Evolutionary conservation across 2,113 vertebrate species (phyloP).

Genomic region (Sigmodon hispidus): DNA sequence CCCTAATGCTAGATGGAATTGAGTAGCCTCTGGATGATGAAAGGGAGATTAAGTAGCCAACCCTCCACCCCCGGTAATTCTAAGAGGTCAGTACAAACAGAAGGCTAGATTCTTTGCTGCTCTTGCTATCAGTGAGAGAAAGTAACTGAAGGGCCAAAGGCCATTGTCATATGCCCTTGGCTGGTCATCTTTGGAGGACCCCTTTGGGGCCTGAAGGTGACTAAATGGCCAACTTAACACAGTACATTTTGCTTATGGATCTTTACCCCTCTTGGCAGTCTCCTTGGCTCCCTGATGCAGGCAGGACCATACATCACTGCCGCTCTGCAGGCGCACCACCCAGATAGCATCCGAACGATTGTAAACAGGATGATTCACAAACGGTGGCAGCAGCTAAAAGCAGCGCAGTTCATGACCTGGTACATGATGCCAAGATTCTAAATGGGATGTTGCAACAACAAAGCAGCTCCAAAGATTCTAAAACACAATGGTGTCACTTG

Average conservation of each 20-base stretch:
- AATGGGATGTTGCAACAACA: constrained; percentile 60
- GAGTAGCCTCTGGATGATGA: constrained; percentile 47
- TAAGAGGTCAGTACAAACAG: constrained; percentile 42
- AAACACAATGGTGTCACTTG: constrained; percentile 47
- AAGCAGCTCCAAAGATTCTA: constrained; percentile 43
- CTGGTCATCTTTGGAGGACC: not conserved
- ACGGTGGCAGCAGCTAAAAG: constrained; percentile 69
- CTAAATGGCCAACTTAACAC: not conserved
- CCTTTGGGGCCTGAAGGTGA: not conserved
- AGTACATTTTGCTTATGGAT: constrained; percentile 2
- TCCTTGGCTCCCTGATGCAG: not conserved
- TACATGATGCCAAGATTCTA: constrained; percentile 58
- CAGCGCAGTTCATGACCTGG: constrained; percentile 53
- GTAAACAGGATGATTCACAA: constrained; percentile 77
- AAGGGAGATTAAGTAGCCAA: constrained; percentile 61
- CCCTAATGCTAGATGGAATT: constrained; percentile 61
- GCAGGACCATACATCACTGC: constrained; percentile 45
- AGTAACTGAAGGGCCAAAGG: not conserved
- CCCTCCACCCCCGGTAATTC: constrained; percentile 12
- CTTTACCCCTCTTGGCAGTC: accelerated
- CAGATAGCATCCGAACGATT: constrained; percentile 55
- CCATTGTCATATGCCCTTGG: not conserved
- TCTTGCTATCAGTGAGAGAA: not conserved
- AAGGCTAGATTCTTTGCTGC: not conserved
- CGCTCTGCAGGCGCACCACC: constrained; percentile 17